Conservation (phyloP, 2,888 invertebrate species). For the Drosophila anomelani region DNA sequence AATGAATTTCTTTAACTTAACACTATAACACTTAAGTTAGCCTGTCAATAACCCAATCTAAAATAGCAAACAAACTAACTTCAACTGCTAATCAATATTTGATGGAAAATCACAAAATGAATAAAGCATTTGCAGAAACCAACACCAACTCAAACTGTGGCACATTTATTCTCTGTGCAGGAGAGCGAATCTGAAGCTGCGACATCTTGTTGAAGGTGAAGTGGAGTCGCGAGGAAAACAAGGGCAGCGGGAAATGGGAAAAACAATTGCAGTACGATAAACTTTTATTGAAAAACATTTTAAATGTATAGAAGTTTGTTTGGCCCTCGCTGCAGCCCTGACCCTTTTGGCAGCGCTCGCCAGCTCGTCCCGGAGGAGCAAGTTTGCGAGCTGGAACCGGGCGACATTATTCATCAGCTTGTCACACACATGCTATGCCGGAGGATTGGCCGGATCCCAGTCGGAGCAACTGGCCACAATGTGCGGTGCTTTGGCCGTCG, state of each 20-base stretch:
- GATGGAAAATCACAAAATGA: slow-evolving; percentile 2
- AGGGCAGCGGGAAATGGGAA: slow-evolving; percentile 37
- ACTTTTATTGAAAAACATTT: slow-evolving; percentile 79
- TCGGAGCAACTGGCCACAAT: slow-evolving; percentile 13
- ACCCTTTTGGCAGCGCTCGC: slow-evolving; percentile 44
- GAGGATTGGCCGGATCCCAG: slow-evolving; percentile 23
- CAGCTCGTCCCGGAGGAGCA: slow-evolving; percentile 25
- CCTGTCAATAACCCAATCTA: not conserved
- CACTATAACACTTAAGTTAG: not conserved
- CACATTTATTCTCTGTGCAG: slow-evolving; percentile 3
- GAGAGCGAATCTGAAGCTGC: slow-evolving; percentile 21
- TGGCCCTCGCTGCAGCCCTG: slow-evolving; percentile 40
- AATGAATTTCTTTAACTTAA: not conserved
- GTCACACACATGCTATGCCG: slow-evolving; percentile 32
- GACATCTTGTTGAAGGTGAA: slow-evolving; percentile 50
- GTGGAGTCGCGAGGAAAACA: slow-evolving; percentile 31
- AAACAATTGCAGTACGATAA: slow-evolving; percentile 72
- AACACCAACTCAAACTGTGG: not conserved
- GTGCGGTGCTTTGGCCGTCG: slow-evolving; percentile 12
- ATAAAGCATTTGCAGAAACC: not conserved
- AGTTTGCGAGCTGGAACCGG: slow-evolving; percentile 51
- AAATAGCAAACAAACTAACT: not conserved
- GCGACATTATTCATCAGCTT: slow-evolving; percentile 64
- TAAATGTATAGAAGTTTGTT: slow-evolving; percentile 67
- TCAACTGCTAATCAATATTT: not conserved